Conservation (phyloP, 2,888 invertebrate genomes). For the Cheilosia impressa region DNA sequence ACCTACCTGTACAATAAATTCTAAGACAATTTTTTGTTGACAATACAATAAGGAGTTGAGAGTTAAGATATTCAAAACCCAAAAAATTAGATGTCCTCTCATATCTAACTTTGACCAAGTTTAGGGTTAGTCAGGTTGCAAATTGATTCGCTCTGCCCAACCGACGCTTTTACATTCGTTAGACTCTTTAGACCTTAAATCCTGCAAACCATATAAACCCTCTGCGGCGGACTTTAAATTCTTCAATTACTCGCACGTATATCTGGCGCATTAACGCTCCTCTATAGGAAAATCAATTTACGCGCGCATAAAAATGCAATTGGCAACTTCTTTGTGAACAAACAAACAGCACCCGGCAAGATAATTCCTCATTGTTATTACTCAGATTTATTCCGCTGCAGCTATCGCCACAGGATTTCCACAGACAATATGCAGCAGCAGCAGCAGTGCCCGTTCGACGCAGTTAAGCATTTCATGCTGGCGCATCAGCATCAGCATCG, state of each 20-base stretch:
- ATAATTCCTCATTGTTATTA: conserved; percentile 75
- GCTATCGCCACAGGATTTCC: conserved; percentile 55
- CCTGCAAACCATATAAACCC: background rate
- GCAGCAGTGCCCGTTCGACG: conserved; percentile 27
- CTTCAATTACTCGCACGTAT: conserved; percentile 5
- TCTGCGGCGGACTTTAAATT: background rate
- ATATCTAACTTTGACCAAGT: too few relatives aligned
- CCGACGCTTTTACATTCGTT: too few relatives aligned
- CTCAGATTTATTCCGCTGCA: conserved; percentile 73
- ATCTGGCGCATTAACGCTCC: conserved; percentile 41
- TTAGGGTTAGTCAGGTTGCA: too few relatives aligned
- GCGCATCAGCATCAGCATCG: conserved; percentile 20
- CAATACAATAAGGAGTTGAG: too few relatives aligned
- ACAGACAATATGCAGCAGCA: conserved; percentile 38
- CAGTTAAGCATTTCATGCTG: conserved; percentile 62
- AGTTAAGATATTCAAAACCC: too few relatives aligned
- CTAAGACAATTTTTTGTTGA: too few relatives aligned
- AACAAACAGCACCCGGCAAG: conserved; percentile 50
- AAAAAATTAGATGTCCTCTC: too few relatives aligned
- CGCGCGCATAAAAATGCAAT: conserved; percentile 67
- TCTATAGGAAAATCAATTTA: conserved; percentile 57
- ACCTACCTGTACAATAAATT: too few relatives aligned
- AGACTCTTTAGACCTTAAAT: background rate
- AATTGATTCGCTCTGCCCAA: too few relatives aligned
- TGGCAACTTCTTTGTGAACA: conserved; percentile 65